Percentiles rank a stretch among this genome's conserved stretches.
Evolutionary conservation across 2,113 vertebrate species (phyloP).

Genomic region (Leptodactylus fuscus): DNA sequence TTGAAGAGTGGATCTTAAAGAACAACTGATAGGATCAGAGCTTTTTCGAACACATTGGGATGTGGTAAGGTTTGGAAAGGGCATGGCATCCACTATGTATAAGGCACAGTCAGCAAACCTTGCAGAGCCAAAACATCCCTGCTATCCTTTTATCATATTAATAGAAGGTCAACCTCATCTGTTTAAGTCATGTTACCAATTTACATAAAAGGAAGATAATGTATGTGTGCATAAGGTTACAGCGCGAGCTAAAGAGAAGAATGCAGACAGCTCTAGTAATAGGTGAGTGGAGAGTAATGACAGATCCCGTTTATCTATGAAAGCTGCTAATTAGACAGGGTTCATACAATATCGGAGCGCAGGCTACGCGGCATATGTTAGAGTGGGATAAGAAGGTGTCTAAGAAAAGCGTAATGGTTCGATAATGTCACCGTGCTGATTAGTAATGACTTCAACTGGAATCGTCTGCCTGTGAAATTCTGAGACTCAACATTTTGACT

Average conservation of each 20-base stretch:
- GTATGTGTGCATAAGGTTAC: conserved; percentile 39
- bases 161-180: conserved; percentile 47
- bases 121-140: conserved; percentile 14
- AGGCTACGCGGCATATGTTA: conserved; percentile 53
- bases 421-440: conserved; percentile 58
- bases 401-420: conserved; percentile 47
- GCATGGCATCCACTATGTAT: background rate
- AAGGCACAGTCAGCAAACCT: background rate
- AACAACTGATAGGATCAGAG: background rate
- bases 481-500: conserved; percentile 1
- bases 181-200: conserved; percentile 53
- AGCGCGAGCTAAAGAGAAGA: conserved; percentile 6
- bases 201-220: conserved; percentile 56
- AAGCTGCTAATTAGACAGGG: conserved; percentile 58
- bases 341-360: conserved; percentile 53
- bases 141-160: conserved; percentile 53
- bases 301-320: conserved; percentile 53
- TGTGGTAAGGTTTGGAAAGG: background rate
- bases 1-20: background rate
- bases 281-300: conserved; percentile 52
- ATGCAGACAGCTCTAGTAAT: conserved; percentile 34
- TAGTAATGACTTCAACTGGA: conserved; percentile 51
- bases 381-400: conserved; percentile 57
- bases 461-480: conserved; percentile 24
- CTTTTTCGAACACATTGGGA: background rate